Evolutionary conservation across 2,888 invertebrate species (phyloP), one percentile per base, ranked within the genome.

Genomic region (Leucophora obtusa): DNA sequence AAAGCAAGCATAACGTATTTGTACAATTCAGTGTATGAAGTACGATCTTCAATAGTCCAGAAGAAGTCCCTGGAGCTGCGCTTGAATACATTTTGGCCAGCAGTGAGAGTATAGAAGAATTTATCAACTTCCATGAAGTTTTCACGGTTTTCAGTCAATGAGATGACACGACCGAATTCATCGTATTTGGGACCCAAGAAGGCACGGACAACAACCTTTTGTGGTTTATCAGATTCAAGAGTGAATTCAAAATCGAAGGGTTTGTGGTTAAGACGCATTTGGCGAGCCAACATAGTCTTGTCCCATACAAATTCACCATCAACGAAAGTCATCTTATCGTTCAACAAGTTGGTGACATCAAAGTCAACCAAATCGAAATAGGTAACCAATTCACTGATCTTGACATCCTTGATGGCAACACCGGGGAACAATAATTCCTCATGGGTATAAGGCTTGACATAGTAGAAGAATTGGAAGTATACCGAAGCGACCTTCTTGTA

Each of bases 151-250:
- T 86, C 86, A 83, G 92, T 92, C 83, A 94, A 91, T 83, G 92
- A 92, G 21, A 84, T 53, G 2, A 79, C 43, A 35, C 92, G 87
- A 38, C 92, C 92, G 58, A 85, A 84, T 83, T 91, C 90, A 85
- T 94, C 93, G 86, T 92, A 93, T 89, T 94, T 94, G 3, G 94
- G 94, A 79, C 93, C 94, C 43, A 94, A 85, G 91, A 93, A 95
- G 21, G 94, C 88, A 84, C 93, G 93, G 76, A 94, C 88, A 17
- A 92, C 91, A 1, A 92, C 93, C 70, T 93, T 91, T 47, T 89
- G 90, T 4, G 91, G 89, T 78, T 92, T 91, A 56, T 93, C 92
- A 66, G 94, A 92, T 65, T 91, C 91, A 11, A 94, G 88, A 43
- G 92, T 89, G 80, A 94, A 87, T 73, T 91, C 91, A 73, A 93